Conservation (phyloP, 2,113 vertebrate genomes). For the Notothenia rossii region DNA sequence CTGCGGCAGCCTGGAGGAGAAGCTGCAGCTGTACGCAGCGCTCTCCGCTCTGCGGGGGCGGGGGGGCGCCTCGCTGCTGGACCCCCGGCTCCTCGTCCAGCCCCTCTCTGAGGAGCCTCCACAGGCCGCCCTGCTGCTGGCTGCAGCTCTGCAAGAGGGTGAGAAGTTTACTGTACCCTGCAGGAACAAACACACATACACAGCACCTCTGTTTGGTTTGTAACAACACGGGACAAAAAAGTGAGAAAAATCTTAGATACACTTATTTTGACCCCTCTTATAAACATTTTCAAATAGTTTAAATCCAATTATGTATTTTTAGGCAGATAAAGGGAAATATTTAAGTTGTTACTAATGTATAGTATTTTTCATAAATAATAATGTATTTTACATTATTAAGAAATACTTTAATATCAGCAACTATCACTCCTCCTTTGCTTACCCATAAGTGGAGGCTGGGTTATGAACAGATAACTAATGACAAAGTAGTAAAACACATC, state of each 20-base stretch:
- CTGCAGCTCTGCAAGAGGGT: constrained; percentile 92
- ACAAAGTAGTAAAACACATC: too few species aligned
- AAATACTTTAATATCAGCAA: background rate
- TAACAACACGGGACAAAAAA: background rate
- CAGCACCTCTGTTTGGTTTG: background rate
- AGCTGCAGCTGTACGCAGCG: constrained; percentile 88
- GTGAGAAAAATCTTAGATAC: too few species aligned
- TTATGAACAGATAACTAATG: too few species aligned
- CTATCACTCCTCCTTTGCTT: background rate
- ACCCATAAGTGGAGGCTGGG: too few species aligned
- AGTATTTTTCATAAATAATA: background rate
- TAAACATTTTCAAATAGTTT: background rate
- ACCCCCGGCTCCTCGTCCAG: constrained; percentile 88
- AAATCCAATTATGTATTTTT: background rate
- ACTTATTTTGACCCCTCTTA: background rate
- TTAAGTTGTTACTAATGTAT: background rate
- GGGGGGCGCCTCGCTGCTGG: constrained; percentile 78
- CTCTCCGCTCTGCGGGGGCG: constrained; percentile 85
- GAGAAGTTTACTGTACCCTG: constrained; percentile 42
- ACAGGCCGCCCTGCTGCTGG: constrained; percentile 86
- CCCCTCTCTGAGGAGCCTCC: constrained; percentile 87
- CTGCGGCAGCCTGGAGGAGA: constrained; percentile 92
- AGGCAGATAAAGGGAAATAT: background rate
- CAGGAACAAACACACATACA: background rate
- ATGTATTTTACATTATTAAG: too few species aligned